Conservation (phyloP, 2,888 invertebrate species). For the Chrysomela aeneicollis region DNA sequence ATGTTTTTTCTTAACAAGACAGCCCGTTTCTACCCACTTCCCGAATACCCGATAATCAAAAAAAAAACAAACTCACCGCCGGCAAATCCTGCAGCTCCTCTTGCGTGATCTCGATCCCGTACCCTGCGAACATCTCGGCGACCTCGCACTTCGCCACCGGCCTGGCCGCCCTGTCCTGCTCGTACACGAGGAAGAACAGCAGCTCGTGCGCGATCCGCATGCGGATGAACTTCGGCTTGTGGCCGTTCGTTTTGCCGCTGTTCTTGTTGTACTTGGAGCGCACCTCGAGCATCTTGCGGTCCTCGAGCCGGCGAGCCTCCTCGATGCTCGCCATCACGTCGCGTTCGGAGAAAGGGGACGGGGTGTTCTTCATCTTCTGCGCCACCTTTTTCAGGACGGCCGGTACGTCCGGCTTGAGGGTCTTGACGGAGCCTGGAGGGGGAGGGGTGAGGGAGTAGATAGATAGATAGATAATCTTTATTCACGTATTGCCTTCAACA, state of each 20-base stretch:
- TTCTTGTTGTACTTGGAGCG: constrained; percentile 11
- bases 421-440: constrained; percentile 34
- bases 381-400: constrained; percentile 27
- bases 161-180: constrained; percentile 46
- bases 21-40: no score
- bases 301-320: constrained; percentile 40
- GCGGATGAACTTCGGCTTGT: constrained; percentile 60
- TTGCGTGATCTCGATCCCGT: constrained; percentile 51
- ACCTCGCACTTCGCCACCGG: constrained; percentile 53
- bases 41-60: no score
- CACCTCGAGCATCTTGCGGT: constrained; percentile 15
- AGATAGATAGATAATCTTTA: no score
- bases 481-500: no score
- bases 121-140: constrained; percentile 44
- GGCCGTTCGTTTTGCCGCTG: constrained; percentile 29
- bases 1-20: no score
- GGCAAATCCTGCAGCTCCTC: constrained; percentile 62
- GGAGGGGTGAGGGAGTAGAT: no score
- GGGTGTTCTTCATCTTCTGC: constrained; percentile 41
- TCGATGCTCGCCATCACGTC: constrained; percentile 46
- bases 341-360: constrained; percentile 39
- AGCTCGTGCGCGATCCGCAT: constrained; percentile 73
- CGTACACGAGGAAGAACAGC: constrained; percentile 74
- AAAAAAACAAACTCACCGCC: constrained; percentile 20
- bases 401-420: constrained; percentile 17